Conservation (phyloP, 2,113 vertebrate genomes). For the Strix aluco region DNA sequence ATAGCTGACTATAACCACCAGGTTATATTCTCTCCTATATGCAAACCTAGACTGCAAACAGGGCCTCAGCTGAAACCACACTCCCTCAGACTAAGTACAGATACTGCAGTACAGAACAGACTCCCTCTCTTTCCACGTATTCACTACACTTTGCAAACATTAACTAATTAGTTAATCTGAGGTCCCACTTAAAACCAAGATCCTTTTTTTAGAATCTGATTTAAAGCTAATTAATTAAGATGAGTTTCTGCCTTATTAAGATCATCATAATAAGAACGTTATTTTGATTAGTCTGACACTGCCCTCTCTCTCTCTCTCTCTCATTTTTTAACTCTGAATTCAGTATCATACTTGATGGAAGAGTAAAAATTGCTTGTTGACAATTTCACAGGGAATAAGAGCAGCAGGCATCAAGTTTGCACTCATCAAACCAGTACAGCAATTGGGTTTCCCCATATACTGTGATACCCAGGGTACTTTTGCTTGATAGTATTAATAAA, state of each 20-base stretch:
- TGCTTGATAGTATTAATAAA: neutral
- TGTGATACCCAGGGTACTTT: neutral
- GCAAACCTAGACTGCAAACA: neutral
- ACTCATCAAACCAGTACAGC: neutral
- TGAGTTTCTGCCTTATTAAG: constrained; percentile 24
- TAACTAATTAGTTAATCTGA: constrained; percentile 53
- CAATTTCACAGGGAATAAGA: neutral
- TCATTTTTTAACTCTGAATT: constrained; percentile 4
- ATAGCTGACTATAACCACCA: neutral
- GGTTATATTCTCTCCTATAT: neutral
- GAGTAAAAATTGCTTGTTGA: constrained; percentile 31
- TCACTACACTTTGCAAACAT: constrained; percentile 45
- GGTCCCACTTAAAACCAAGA: constrained; percentile 20
- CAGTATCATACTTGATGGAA: neutral
- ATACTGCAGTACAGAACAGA: neutral
- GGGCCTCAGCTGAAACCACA: neutral
- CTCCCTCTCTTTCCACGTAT: neutral
- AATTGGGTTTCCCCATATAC: neutral
- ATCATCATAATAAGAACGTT: constrained; percentile 16
- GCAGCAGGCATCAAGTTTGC: neutral
- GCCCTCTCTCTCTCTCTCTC: neutral
- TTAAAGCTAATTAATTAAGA: constrained; percentile 58
- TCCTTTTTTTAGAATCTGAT: constrained; percentile 49
- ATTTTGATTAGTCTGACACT: constrained; percentile 28
- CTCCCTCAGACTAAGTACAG: neutral